Conservation (phyloP, 2,113 vertebrate genomes). For the Grammomys dolichurus region DNA sequence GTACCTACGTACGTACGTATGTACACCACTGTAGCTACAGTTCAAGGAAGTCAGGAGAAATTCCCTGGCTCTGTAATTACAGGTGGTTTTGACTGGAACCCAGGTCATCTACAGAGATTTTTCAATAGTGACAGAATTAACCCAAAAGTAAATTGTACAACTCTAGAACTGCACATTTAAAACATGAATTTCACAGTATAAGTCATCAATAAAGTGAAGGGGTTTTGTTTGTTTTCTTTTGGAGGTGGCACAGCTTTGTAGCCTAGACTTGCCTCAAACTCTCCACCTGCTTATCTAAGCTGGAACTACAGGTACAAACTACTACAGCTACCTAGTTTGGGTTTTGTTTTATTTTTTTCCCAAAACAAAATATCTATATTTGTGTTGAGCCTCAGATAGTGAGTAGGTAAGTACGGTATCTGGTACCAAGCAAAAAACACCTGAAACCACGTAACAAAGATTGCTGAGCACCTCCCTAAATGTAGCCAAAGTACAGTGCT, state of each 20-base stretch:
- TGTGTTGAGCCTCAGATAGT: background rate
- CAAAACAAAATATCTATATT: background rate
- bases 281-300: background rate
- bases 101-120: background rate
- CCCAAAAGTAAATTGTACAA: constrained; percentile 18
- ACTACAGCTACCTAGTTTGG: background rate
- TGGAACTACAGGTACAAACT: background rate
- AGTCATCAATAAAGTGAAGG: background rate
- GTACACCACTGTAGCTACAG: background rate
- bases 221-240: background rate
- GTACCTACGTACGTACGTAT: background rate
- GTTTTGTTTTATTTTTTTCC: background rate
- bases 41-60: background rate
- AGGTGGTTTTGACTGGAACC: background rate
- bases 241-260: background rate
- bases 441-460: background rate
- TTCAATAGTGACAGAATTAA: background rate
- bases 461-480: background rate
- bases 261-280: background rate
- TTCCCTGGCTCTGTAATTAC: background rate
- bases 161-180: background rate
- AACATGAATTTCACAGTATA: background rate
- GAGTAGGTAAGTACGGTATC: background rate
- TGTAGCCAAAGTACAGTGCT: background rate
- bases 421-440: background rate